phyloP scores from a whole-genome alignment of 1,140 invertebrate genomes.

The Homarus americanus region DNA sequence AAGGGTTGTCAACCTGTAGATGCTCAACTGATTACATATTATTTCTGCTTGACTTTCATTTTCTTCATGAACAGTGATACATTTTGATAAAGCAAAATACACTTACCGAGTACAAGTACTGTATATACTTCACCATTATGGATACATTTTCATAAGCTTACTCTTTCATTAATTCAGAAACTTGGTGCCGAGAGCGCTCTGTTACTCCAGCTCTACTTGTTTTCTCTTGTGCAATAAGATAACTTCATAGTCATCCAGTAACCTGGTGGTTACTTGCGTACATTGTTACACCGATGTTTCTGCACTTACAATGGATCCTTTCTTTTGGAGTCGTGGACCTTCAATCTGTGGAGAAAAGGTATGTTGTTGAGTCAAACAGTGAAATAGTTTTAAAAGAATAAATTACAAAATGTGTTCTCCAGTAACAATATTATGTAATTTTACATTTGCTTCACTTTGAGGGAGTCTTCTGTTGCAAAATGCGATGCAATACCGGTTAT shows the following conservation, averaged over 20 bases:
- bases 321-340: conserved; percentile 52
- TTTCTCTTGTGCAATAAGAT: background rate
- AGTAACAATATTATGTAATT: too few species aligned
- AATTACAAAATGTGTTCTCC: too few species aligned
- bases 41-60: too few species aligned
- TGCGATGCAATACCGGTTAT: too few species aligned
- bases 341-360: conserved; percentile 38
- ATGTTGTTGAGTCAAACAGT: background rate
- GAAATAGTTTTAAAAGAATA: background rate
- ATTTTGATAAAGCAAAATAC: too few species aligned
- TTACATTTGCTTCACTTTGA: too few species aligned
- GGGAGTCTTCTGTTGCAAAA: too few species aligned
- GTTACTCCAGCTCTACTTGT: background rate
- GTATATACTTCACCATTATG: background rate
- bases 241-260: background rate
- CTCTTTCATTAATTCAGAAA: too few species aligned
- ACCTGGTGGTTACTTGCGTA: too few species aligned
- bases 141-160: background rate
- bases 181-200: background rate
- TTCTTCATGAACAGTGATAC: background rate
- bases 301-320: conserved; percentile 58
- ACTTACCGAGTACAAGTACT: background rate
- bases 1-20: too few species aligned
- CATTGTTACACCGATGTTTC: conserved; percentile 51
- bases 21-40: too few species aligned